Evolutionary conservation across 2,113 vertebrate genomes (phyloP).

Genomic region (Elgaria multicarinata): DNA sequence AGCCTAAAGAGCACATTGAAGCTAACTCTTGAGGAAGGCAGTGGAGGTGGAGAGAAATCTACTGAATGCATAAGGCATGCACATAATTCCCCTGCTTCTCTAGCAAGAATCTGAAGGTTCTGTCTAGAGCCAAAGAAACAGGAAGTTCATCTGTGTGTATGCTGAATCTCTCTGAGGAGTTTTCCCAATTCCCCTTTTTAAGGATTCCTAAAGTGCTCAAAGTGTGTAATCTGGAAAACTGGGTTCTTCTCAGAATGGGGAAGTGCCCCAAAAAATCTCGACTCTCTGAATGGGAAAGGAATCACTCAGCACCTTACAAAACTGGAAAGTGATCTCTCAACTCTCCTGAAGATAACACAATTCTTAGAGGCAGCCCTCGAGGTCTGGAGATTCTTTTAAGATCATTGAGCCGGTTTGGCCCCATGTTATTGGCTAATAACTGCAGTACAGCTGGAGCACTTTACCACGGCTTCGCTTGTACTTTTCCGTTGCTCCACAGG

Average conservation of each 20-base stretch:
- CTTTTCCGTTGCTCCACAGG: not conserved
- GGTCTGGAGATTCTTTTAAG: conserved; percentile 39
- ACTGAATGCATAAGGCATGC: not conserved
- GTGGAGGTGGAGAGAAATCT: not conserved
- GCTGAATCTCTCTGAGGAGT: not conserved
- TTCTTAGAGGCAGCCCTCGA: conserved; percentile 25
- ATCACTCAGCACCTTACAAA: accelerated
- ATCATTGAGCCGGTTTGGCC: conserved; percentile 40
- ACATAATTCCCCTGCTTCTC: not conserved
- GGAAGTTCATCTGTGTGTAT: not conserved
- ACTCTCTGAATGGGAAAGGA: not conserved
- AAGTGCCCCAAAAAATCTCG: not conserved
- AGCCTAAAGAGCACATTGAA: not conserved
- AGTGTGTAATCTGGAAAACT: no score
- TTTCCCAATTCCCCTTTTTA: not conserved
- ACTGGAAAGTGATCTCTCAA: conserved; percentile 39
- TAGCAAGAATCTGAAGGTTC: not conserved
- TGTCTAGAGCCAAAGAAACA: not conserved
- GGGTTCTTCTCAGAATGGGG: not conserved
- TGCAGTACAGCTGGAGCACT: conserved; percentile 13
- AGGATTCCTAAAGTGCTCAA: not conserved
- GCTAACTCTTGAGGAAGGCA: not conserved
- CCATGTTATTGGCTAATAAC: conserved; percentile 19
- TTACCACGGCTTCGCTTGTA: conserved; percentile 12
- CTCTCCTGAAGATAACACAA: conserved; percentile 11